Percentiles rank a stretch among this genome's conserved stretches.
phyloP scores from a whole-genome alignment of 2,797 vertebrate genomes.

The Masticophis lateralis region DNA sequence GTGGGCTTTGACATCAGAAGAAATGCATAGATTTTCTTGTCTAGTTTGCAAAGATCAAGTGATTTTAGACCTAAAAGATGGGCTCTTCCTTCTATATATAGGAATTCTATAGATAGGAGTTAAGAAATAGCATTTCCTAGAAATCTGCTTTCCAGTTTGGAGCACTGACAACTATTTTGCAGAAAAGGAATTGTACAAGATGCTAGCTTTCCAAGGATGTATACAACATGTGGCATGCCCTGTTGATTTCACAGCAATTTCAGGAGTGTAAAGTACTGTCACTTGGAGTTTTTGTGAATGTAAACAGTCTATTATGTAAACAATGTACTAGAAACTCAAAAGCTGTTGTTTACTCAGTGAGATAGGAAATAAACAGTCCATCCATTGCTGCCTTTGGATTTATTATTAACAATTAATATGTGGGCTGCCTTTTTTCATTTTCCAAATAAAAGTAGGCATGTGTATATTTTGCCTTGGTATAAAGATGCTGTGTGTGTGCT shows the following conservation, averaged over 20 bases:
- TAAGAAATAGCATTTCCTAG: background rate
- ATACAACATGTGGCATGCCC: background rate
- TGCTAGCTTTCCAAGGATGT: conserved; percentile 2
- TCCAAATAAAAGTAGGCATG: background rate
- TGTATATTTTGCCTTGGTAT: background rate
- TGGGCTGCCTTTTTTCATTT: background rate
- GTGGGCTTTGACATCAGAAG: background rate
- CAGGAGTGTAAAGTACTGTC: conserved; percentile 1
- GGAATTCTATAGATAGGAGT: background rate
- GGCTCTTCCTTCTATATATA: too few species aligned
- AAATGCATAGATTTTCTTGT: background rate
- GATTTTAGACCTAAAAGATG: background rate
- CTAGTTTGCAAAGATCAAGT: background rate
- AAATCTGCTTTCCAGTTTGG: background rate
- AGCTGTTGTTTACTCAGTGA: background rate
- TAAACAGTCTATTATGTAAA: background rate
- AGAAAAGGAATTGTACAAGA: background rate
- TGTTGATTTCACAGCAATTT: conserved; percentile 24
- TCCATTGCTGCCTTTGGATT: background rate
- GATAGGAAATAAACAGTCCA: background rate
- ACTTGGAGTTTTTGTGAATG: background rate
- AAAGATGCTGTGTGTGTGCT: background rate
- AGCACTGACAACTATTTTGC: background rate
- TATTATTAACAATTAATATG: background rate
- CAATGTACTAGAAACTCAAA: background rate